Evolutionary conservation across 2,888 invertebrate species (phyloP).

Genomic region (Agrotis ipsilon): DNA sequence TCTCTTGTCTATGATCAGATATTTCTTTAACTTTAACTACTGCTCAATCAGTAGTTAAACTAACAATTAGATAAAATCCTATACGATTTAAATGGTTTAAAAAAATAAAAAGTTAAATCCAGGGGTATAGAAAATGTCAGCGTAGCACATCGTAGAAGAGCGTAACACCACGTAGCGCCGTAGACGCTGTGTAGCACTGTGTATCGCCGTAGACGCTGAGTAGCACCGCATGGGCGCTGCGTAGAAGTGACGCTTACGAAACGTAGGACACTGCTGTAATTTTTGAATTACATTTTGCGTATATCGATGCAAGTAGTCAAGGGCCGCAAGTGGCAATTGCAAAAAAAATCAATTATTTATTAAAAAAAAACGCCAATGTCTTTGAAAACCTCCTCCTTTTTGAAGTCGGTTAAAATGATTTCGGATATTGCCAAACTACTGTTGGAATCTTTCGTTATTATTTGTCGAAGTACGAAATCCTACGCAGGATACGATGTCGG

Average conservation of each 20-base stretch:
- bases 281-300: not conserved
- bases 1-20: no score
- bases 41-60: no score
- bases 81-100: no score
- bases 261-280: not conserved
- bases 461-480: not conserved
- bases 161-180: not conserved
- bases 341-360: no score
- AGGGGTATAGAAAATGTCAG: no score
- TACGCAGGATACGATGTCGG: not conserved
- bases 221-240: not conserved
- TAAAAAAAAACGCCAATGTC: no score
- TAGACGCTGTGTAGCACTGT: not conserved
- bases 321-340: no score
- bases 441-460: not conserved
- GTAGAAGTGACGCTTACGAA: not conserved
- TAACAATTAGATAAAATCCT: no score
- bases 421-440: not conserved
- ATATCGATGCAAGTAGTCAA: no score
- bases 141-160: not conserved
- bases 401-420: not conserved
- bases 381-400: no score
- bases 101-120: no score
- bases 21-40: no score
- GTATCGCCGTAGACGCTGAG: not conserved